A percentile compares a stretch with the other conserved stretches of the same genome.
phyloP scores from a whole-genome alignment of 2,888 invertebrate genomes.

The Odontocolon sp. region DNA sequence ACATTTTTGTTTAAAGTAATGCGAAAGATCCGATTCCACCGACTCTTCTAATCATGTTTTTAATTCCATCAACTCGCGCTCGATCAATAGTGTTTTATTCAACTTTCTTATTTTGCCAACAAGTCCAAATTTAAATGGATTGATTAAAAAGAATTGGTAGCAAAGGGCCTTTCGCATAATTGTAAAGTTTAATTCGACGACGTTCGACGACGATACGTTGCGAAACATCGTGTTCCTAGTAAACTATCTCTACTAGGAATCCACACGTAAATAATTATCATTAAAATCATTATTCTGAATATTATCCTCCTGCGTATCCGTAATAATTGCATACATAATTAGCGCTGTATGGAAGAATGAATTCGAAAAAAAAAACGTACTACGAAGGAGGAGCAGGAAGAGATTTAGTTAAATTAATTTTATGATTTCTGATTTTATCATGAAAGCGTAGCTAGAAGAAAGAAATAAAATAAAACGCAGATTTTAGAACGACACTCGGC shows the following conservation, averaged over 20 bases:
- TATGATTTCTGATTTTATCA: slow-evolving; percentile 66
- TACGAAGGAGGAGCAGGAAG: not conserved
- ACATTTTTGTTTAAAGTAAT: too few species aligned
- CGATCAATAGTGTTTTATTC: too few species aligned
- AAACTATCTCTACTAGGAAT: slow-evolving; percentile 13
- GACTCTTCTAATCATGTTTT: too few species aligned
- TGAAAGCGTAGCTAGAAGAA: slow-evolving; percentile 62
- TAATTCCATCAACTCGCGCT: too few species aligned
- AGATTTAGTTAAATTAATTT: slow-evolving; percentile 42
- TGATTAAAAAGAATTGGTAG: too few species aligned
- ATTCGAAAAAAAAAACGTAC: slow-evolving; percentile 63
- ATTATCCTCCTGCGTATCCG: slow-evolving; percentile 71
- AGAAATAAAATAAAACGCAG: slow-evolving; percentile 48
- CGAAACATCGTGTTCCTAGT: slow-evolving; percentile 14
- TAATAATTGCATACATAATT: slow-evolving; percentile 69
- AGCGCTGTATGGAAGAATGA: slow-evolving; percentile 68
- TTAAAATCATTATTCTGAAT: slow-evolving; percentile 73
- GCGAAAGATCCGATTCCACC: too few species aligned
- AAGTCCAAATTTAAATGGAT: too few species aligned
- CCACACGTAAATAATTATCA: slow-evolving; percentile 65
- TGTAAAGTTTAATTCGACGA: too few species aligned
- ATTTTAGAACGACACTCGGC: slow-evolving; percentile 66
- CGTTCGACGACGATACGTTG: not conserved
- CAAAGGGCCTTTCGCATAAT: too few species aligned
- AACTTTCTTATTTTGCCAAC: too few species aligned